These are phyloP conservation scores for Onychostruthus taczanowskii DNA, from an alignment of 2,113 vertebrate species.

Conservation along the genomic window DNA sequence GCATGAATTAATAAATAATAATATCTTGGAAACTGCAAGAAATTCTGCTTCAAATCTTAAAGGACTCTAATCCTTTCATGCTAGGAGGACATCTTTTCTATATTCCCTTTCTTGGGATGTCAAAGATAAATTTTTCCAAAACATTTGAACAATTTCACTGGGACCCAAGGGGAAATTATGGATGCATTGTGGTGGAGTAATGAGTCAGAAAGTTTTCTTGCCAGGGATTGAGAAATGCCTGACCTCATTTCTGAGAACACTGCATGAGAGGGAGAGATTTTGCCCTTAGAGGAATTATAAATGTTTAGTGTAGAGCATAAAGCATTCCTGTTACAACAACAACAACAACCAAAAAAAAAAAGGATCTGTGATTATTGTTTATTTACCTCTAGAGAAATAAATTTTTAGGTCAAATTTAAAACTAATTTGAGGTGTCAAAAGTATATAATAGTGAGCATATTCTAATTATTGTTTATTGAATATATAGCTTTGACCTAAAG, in stretches of 20 bases:
- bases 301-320: slow-evolving; percentile 20
- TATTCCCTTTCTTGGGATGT: slow-evolving; percentile 40
- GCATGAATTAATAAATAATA: slow-evolving; percentile 33
- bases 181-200: slow-evolving; percentile 45
- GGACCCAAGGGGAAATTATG: slow-evolving; percentile 54
- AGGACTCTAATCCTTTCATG: background rate
- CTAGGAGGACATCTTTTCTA: background rate
- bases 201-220: slow-evolving; percentile 56
- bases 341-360: background rate
- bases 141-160: slow-evolving; percentile 62
- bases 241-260: slow-evolving; percentile 56
- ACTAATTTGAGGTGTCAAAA: background rate
- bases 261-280: slow-evolving; percentile 14
- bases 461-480: background rate
- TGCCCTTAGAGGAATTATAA: slow-evolving; percentile 48
- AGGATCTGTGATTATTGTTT: background rate
- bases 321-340: background rate
- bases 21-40: slow-evolving; percentile 2
- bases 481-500: background rate
- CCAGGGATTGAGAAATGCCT: slow-evolving; percentile 25
- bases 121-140: slow-evolving; percentile 61
- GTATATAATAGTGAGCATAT: background rate
- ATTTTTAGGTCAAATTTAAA: background rate
- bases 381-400: background rate
- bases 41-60: background rate